Percentiles rank a stretch among this genome's conserved stretches.
phyloP scores from a whole-genome alignment of 2,888 invertebrate species.

The Geophilus truncorum region DNA sequence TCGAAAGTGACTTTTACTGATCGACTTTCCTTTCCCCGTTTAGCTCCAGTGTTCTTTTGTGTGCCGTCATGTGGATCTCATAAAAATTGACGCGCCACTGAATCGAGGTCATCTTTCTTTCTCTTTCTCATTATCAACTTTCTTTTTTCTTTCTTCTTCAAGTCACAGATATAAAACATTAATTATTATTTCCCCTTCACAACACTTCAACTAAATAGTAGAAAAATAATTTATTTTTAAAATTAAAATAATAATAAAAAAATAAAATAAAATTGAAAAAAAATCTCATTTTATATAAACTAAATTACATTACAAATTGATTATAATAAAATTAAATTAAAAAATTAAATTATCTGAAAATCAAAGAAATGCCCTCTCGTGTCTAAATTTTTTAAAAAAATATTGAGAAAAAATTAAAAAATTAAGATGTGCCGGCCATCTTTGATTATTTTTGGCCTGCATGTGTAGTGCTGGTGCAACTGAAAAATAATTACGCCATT shows the following conservation, averaged over 20 bases:
- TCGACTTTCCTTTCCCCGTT: slow-evolving; percentile 2
- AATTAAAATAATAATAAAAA: background rate
- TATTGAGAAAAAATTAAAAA: background rate
- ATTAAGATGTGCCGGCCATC: slow-evolving; percentile 10
- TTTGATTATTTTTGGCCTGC: background rate
- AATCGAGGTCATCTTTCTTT: slow-evolving; percentile 5
- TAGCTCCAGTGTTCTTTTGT: background rate
- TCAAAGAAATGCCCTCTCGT: background rate
- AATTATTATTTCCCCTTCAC: too few species aligned
- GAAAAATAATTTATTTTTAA: background rate
- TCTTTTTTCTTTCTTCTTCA: too few species aligned
- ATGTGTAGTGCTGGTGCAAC: background rate
- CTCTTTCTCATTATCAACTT: slow-evolving; percentile 1
- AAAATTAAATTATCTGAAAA: background rate
- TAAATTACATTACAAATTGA: background rate
- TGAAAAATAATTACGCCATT: background rate
- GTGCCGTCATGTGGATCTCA: background rate
- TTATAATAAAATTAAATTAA: background rate
- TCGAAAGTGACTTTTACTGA: background rate
- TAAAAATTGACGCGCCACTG: background rate
- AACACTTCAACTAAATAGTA: too few species aligned
- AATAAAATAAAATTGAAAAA: background rate
- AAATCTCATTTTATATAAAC: background rate
- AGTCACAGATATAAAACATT: too few species aligned
- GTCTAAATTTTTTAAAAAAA: background rate